A percentile compares a stretch with the other conserved stretches of the same genome.
phyloP scores from a whole-genome alignment of 2,888 invertebrate genomes.

The Flabesymbios commensalis region DNA sequence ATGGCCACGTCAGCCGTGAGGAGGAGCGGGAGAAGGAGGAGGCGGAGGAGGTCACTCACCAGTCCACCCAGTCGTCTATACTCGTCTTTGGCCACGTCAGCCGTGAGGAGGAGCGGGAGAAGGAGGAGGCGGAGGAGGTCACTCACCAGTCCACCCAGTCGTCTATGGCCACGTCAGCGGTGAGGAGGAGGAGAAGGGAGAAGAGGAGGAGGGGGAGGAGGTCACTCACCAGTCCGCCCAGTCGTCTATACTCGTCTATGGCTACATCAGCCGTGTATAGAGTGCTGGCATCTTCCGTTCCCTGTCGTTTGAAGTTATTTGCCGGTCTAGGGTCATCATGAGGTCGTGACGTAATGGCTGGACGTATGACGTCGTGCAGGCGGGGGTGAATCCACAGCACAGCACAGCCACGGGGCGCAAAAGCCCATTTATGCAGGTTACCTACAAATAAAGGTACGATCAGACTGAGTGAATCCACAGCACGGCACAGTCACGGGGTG shows the following conservation, averaged over 20 bases:
- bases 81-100: conserved; percentile 1
- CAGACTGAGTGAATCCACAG: conserved; percentile 39
- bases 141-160: background rate
- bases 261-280: conserved; percentile 32
- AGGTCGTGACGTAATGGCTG: conserved; percentile 9
- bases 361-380: conserved; percentile 14
- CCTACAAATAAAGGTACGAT: conserved; percentile 34
- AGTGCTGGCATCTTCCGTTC: conserved; percentile 40
- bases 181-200: no score
- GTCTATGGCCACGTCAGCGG: conserved; percentile 13
- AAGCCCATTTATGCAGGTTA: conserved; percentile 56
- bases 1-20: conserved; percentile 18
- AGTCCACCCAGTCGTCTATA: background rate
- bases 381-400: conserved; percentile 41
- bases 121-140: no score
- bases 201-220: no score
- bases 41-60: no score
- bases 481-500: conserved; percentile 49
- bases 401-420: conserved; percentile 48
- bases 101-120: no score
- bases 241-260: conserved; percentile 38
- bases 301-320: conserved; percentile 40
- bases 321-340: conserved; percentile 16
- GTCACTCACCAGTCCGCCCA: conserved; percentile 31
- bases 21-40: no score